phyloP scores from a whole-genome alignment of 2,113 vertebrate genomes.

The Gymnobelideus leadbeateri region DNA sequence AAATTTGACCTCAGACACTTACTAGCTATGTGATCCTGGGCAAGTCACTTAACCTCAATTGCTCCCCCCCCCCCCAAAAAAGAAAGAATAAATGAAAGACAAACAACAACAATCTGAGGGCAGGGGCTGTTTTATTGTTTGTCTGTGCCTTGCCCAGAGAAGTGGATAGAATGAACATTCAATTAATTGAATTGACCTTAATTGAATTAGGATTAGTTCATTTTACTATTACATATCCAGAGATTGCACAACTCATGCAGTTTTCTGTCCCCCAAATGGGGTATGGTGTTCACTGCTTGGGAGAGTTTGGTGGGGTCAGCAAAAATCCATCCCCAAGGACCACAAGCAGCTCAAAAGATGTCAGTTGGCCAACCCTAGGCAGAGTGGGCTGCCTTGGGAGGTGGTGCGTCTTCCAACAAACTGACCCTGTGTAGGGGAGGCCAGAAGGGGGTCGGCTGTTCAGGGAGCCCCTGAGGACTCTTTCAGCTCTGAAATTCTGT shows the following conservation, averaged over 20 bases:
- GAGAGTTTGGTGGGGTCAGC: not conserved
- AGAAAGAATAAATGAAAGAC: too few relatives aligned
- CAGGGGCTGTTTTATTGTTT: not conserved
- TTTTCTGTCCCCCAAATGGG: not conserved
- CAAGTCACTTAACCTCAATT: too few relatives aligned
- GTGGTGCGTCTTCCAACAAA: not conserved
- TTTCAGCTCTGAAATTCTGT: not conserved
- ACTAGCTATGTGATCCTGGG: too few relatives aligned
- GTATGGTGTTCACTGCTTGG: not conserved
- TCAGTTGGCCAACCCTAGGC: not conserved
- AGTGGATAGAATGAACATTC: not conserved
- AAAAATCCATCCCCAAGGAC: not conserved
- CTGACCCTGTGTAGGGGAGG: not conserved
- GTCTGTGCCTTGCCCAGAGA: not conserved
- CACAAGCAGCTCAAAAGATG: not conserved
- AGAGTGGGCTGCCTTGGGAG: not conserved
- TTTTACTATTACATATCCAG: not conserved
- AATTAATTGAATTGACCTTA: not conserved
- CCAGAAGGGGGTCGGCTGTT: not conserved
- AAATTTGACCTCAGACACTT: too few relatives aligned
- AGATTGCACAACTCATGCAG: not conserved
- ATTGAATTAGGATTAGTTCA: not conserved
- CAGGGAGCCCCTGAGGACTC: not conserved
- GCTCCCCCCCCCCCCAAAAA: too few relatives aligned
- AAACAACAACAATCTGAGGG: too few relatives aligned